These are phyloP conservation scores for Andricus quercusramuli DNA, from an alignment of 2,888 invertebrate species.

Conservation along the genomic window DNA sequence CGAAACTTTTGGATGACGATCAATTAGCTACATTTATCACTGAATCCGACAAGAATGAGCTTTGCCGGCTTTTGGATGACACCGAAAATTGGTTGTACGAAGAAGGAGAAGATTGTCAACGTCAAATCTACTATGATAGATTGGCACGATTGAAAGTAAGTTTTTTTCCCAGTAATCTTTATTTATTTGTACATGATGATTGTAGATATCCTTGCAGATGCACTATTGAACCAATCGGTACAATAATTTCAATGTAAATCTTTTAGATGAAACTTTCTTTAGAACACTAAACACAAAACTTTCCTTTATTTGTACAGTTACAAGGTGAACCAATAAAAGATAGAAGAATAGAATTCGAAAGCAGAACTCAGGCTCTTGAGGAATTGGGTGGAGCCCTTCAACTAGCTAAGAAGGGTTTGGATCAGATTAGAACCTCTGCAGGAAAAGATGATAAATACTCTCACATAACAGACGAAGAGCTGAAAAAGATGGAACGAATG, in stretches of 20 bases:
- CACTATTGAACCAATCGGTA: no score
- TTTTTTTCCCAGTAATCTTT: neutral
- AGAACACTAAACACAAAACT: neutral
- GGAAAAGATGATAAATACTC: slow-evolving; percentile 86
- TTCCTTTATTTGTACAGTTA: slow-evolving; percentile 79
- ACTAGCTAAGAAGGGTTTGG: slow-evolving; percentile 89
- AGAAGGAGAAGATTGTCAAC: slow-evolving; percentile 95
- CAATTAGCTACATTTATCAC: slow-evolving; percentile 88
- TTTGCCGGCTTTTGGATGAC: slow-evolving; percentile 86
- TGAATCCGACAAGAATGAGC: slow-evolving; percentile 84
- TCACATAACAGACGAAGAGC: slow-evolving; percentile 90
- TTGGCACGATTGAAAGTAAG: slow-evolving; percentile 68
- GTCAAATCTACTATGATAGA: slow-evolving; percentile 82
- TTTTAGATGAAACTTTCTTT: neutral
- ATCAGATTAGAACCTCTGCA: slow-evolving; percentile 81
- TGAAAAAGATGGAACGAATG: slow-evolving; percentile 88
- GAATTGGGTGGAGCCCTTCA: slow-evolving; percentile 89
- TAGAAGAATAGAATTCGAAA: slow-evolving; percentile 89
- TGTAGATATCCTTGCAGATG: no score
- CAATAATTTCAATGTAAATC: no score
- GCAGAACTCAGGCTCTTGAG: slow-evolving; percentile 89
- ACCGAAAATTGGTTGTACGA: slow-evolving; percentile 99
- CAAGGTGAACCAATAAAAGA: slow-evolving; percentile 94
- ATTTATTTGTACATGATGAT: no score
- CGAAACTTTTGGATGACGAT: slow-evolving; percentile 90